Base-by-base conservation (phyloP, 2,797 vertebrate genomes). In the Denticeps clupeoides region DNA sequence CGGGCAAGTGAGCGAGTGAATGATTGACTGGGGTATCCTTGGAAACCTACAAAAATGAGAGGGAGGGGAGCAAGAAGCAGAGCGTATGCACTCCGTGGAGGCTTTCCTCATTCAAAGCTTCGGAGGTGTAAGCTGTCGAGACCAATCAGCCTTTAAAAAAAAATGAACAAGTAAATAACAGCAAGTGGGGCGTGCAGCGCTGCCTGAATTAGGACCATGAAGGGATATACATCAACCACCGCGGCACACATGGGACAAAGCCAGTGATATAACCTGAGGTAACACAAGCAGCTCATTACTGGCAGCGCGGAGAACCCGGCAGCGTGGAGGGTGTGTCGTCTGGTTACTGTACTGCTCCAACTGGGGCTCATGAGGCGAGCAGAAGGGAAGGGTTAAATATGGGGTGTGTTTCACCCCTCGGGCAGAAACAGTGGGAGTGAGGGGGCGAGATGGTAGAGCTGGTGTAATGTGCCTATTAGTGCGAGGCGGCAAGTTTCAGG, bases 1-100 rank as follows among this genome's bases (percentile, higher is more conserved):
- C 67, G 45, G 63, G 58, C 63, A 59, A 54, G 47, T 33, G 40
- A 37, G 42, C 31, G 24, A 18, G 19, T 9, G 23, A 6, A 26
- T 12, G 15, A 56, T 46, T 45, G 37, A 19, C 37, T 15, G 51
- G 19, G 24, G 73, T 73, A 68, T 67, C 65, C 72, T 46, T 67
- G 70, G 73, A 72, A 69, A 77, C 71, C 67, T 59, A 45, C 55
- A 48, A 46, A 55, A 56, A 38, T 45, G 45, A 47, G 53, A 63
- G 44, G 29, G 47, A 22, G 7, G 25, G n/a, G 31, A 62, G 45
- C 47, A 59, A 58, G 41, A 25, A 25, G 26, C 23, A 22, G 22
- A 4, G 25, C 24, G 4, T 24, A 25, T 8, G 4, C 8, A 25
- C 24, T 9, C n/a, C 12, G 29, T 5, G n/a, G 13, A 2, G n/a